phyloP scores from a whole-genome alignment of 2,113 vertebrate genomes.

The Sterna hirundo region DNA sequence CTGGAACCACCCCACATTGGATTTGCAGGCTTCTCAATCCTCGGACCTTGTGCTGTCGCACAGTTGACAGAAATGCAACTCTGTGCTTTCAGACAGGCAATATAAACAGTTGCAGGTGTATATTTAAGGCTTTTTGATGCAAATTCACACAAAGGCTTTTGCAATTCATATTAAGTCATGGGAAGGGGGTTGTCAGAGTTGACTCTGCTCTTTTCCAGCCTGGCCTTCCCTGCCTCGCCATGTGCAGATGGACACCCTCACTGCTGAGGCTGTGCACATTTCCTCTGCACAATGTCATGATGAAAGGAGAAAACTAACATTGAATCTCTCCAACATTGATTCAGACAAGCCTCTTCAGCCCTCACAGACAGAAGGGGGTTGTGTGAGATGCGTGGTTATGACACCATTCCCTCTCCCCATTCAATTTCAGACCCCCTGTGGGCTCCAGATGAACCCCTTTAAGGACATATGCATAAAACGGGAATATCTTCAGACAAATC shows the following conservation, averaged over 20 bases:
- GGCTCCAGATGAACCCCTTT: neutral
- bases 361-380: neutral
- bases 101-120: neutral
- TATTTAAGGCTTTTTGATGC: neutral
- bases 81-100: neutral
- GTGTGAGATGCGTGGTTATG: neutral
- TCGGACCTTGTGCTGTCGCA: neutral
- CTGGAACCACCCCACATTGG: fast-evolving
- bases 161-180: neutral
- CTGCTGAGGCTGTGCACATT: neutral
- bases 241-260: neutral
- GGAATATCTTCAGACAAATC: neutral
- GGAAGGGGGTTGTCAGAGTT: neutral
- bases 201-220: neutral
- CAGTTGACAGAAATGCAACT: neutral
- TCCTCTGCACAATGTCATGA: neutral
- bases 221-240: neutral
- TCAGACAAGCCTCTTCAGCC: neutral
- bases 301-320: neutral
- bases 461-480: neutral
- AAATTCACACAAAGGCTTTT: neutral
- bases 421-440: neutral
- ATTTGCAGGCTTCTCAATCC: neutral
- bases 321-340: neutral
- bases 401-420: neutral